phyloP scores from a whole-genome alignment of 1,140 invertebrate genomes.

The Reticulitermes speratus region DNA sequence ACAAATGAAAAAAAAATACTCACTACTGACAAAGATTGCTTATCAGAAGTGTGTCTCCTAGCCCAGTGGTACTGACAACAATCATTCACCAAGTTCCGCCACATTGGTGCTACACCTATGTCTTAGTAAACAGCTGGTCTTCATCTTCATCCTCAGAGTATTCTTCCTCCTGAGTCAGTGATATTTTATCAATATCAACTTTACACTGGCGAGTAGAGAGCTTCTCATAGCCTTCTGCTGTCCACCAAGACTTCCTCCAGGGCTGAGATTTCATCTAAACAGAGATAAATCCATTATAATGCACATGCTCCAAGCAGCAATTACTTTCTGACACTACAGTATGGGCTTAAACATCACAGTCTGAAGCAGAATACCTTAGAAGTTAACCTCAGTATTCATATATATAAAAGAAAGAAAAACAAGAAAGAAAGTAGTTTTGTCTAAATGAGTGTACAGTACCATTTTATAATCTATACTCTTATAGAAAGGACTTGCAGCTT shows the following conservation, averaged over 20 bases:
- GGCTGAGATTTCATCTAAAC: slow-evolving; percentile 27
- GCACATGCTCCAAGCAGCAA: too few relatives aligned
- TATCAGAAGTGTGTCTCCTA: neutral
- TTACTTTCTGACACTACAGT: too few relatives aligned
- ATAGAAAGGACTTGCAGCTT: too few relatives aligned
- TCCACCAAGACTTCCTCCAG: slow-evolving; percentile 28
- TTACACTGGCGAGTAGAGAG: slow-evolving; percentile 29
- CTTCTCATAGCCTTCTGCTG: slow-evolving; percentile 34
- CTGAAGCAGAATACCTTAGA: too few relatives aligned
- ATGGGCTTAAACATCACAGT: too few relatives aligned
- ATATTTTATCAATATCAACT: slow-evolving; percentile 23
- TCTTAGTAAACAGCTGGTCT: slow-evolving; percentile 33
- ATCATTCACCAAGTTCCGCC: neutral
- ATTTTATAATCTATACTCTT: too few relatives aligned
- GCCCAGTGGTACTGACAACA: neutral
- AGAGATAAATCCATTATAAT: neutral
- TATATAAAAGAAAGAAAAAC: too few relatives aligned
- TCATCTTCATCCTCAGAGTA: slow-evolving; percentile 32
- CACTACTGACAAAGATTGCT: neutral
- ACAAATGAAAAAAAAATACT: neutral
- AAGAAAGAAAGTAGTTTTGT: too few relatives aligned
- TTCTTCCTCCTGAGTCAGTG: slow-evolving; percentile 27
- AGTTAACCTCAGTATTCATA: too few relatives aligned
- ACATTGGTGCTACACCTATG: slow-evolving; percentile 25
- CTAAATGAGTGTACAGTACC: too few relatives aligned